Base-by-base conservation (phyloP, 2,113 vertebrate species). In the Mohoua ochrocephala region DNA sequence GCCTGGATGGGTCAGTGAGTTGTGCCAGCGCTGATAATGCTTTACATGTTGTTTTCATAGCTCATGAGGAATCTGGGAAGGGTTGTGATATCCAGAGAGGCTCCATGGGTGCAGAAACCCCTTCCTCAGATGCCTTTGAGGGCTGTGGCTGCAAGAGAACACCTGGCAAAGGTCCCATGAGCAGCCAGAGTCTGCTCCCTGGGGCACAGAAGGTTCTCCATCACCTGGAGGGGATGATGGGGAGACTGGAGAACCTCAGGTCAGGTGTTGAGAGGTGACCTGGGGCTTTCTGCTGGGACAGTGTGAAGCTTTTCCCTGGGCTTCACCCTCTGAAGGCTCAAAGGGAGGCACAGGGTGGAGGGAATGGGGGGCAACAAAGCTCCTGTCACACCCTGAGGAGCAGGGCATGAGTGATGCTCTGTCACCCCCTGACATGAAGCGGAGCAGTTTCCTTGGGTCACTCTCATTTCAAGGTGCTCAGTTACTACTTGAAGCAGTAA, bases 1-100 rank as follows among this genome's bases (percentile, higher is more conserved):
- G 93, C 93, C 85, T 68, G 30, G 31, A 69, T 41, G 93, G 95
- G 95, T 95, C 95, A 95, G 78, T 53, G 33, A 80, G 60, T 94
- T 80, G 64, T 56, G 49, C 50, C 80, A 42, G 71, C 31, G 22
- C 68, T 1, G 17, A 28, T 78, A 33, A 70, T 5, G 44, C 60
- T 60, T 75, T 49, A 19, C 52, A 6, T 17, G 2, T 45, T 68
- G 37, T 91, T 95, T 86, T 67, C 15, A 2, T 24, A 31, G 77
- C 4, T n/a, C 23, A 18, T 1, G 50, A 53, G 41, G 61, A 26
- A 42, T 24, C 49, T 87, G 49, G 41, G 53, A 19, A 56, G 31
- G 70, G 65, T 23, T 73, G 35, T 13, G 16, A 27, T 41, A 41
- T 7, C 64, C 75, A 33, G 10, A 67, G 70, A 53, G 33, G n/a